Percentiles rank a stretch among this genome's conserved stretches.
Conservation (phyloP, 2,888 invertebrate species). For the Acleris literana region DNA sequence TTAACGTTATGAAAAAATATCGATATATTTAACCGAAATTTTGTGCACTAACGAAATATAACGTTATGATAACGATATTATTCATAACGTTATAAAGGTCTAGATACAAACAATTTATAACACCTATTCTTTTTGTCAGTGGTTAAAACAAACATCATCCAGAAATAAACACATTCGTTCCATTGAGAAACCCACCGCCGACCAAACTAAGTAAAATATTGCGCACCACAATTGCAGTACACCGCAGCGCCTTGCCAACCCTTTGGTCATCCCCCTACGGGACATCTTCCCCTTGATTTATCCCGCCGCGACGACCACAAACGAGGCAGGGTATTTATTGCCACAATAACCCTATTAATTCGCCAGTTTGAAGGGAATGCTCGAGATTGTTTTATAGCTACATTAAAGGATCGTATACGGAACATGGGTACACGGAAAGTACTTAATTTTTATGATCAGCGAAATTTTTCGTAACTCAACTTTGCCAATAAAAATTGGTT, state of each 20-base stretch:
- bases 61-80: too few relatives aligned
- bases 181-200: not conserved
- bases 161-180: too few relatives aligned
- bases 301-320: constrained; percentile 74
- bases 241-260: constrained; percentile 25
- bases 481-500: too few relatives aligned
- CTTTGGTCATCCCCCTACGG: constrained; percentile 42
- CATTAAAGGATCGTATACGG: not conserved
- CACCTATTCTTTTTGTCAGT: too few relatives aligned
- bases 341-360: constrained; percentile 82
- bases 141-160: too few relatives aligned
- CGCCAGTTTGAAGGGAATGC: constrained; percentile 59
- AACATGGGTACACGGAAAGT: not conserved
- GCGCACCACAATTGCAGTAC: constrained; percentile 13
- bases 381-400: constrained; percentile 20
- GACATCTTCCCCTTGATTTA: constrained; percentile 79
- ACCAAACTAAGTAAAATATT: constrained; percentile 6
- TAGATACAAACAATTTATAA: too few relatives aligned
- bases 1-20: too few relatives aligned
- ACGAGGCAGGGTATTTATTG: constrained; percentile 80
- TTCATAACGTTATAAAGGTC: too few relatives aligned
- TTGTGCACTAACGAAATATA: too few relatives aligned
- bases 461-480: not conserved
- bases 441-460: not conserved
- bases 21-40: too few relatives aligned